Evolutionary conservation across 2,888 invertebrate genomes (phyloP).

Genomic region (Tubulanus polymorphus): DNA sequence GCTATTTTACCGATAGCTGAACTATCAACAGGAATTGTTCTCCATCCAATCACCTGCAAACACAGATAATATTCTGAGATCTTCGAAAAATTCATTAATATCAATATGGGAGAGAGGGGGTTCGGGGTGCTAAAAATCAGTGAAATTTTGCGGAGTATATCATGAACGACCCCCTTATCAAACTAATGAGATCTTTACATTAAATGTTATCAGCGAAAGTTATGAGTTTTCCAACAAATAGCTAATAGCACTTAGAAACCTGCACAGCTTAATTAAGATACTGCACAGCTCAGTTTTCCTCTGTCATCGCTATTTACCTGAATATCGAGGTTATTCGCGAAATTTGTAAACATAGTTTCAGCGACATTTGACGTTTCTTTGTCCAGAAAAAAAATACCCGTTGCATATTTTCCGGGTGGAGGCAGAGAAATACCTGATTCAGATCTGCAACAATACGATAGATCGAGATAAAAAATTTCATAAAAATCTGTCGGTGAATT

Average conservation of each 20-base stretch:
- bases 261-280: too few relatives aligned
- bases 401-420: slow-evolving; percentile 84
- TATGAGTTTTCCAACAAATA: too few relatives aligned
- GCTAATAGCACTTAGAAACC: too few relatives aligned
- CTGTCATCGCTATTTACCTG: slow-evolving; percentile 53
- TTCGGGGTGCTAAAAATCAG: too few relatives aligned
- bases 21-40: slow-evolving; percentile 85
- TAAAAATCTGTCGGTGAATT: neutral
- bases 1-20: slow-evolving; percentile 86
- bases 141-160: too few relatives aligned
- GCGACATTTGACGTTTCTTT: slow-evolving; percentile 58
- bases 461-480: slow-evolving; percentile 4
- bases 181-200: too few relatives aligned
- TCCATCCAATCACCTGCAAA: slow-evolving; percentile 79
- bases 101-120: too few relatives aligned
- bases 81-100: too few relatives aligned
- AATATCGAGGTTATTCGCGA: slow-evolving; percentile 77
- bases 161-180: too few relatives aligned
- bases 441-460: slow-evolving; percentile 60
- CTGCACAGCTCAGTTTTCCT: slow-evolving; percentile 3
- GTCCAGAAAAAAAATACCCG: slow-evolving; percentile 93
- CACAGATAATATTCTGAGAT: neutral
- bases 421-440: slow-evolving; percentile 79
- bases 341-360: slow-evolving; percentile 73
- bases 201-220: too few relatives aligned